Conservation (phyloP, 2,113 vertebrate genomes). For the Heloderma charlesbogerti region DNA sequence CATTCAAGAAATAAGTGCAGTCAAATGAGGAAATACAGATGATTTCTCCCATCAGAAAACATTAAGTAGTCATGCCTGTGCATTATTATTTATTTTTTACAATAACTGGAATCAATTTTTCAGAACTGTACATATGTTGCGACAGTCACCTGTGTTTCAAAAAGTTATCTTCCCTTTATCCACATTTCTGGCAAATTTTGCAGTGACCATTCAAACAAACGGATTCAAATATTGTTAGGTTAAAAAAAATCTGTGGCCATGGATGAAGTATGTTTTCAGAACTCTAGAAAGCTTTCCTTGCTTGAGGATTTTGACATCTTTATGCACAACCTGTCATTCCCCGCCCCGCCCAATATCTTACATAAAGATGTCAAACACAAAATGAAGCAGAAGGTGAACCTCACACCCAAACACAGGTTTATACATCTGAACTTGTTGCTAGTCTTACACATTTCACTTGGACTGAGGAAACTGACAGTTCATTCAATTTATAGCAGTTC, state of each 20-base stretch:
- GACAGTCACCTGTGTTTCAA: conserved; percentile 73
- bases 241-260: conserved; percentile 54
- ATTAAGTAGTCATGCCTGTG: conserved; percentile 85
- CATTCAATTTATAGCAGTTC: conserved; percentile 56
- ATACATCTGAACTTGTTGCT: conserved; percentile 53
- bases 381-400: conserved; percentile 56
- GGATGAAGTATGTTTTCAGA: conserved; percentile 57
- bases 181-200: conserved; percentile 53
- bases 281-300: conserved; percentile 45
- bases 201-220: conserved; percentile 69
- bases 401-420: conserved; percentile 51
- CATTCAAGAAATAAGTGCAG: conserved; percentile 89
- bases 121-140: conserved; percentile 76
- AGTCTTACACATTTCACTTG: conserved; percentile 61
- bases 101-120: conserved; percentile 70
- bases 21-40: conserved; percentile 88
- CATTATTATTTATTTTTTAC: conserved; percentile 73
- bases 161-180: conserved; percentile 72
- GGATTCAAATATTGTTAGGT: conserved; percentile 59
- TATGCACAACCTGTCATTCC: conserved; percentile 56
- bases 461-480: conserved; percentile 58
- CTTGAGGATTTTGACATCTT: conserved; percentile 53
- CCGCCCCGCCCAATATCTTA: conserved; percentile 53
- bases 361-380: conserved; percentile 60
- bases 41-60: conserved; percentile 84